Conservation (phyloP, 2,113 vertebrate genomes). For the Ranitomeya variabilis region DNA sequence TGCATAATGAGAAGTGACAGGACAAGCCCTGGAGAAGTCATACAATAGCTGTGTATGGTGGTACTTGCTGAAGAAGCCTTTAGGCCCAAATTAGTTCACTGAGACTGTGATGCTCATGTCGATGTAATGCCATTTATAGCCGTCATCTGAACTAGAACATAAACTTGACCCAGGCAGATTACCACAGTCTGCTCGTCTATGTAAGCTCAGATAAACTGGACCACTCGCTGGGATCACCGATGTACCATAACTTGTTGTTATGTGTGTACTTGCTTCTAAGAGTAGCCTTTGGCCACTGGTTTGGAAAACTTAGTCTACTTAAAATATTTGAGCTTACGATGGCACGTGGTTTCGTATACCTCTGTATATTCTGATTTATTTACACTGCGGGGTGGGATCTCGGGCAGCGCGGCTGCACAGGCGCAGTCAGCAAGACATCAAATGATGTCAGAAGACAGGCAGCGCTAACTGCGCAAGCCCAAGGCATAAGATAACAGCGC, state of each 20-base stretch:
- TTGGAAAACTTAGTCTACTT: background rate
- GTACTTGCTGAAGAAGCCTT: constrained; percentile 27
- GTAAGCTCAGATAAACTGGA: background rate
- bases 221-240: background rate
- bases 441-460: no score
- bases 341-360: no score
- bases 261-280: background rate
- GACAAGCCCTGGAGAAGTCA: background rate
- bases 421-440: no score
- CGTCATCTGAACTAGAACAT: constrained; percentile 14
- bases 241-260: background rate
- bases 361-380: no score
- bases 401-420: no score
- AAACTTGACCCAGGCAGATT: background rate
- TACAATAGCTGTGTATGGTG: constrained; percentile 30
- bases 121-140: constrained; percentile 19
- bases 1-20: constrained; percentile 38
- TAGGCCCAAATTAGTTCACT: constrained; percentile 39
- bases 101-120: background rate
- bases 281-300: background rate
- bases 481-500: no score
- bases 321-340: background rate
- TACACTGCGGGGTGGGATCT: no score
- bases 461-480: no score
- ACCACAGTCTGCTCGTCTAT: background rate